These are phyloP conservation scores for Stictonetta naevosa DNA, from an alignment of 2,113 vertebrate species.

Conservation along the genomic window DNA sequence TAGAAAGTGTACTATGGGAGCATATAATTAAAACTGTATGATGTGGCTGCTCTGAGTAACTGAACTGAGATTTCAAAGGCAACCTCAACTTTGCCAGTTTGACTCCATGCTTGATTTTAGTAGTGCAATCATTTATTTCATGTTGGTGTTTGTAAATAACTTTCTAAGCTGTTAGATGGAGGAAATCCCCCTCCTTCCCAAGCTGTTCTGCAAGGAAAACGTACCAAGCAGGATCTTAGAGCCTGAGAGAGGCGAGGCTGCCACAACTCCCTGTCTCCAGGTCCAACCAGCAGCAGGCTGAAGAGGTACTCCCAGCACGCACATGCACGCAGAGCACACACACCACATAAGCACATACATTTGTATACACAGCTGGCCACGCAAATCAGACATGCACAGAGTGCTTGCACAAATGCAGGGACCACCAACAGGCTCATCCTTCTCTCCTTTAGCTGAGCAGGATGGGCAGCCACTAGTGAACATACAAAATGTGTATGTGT, in stretches of 20 bases:
- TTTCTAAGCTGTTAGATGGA: neutral
- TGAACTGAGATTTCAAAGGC: neutral
- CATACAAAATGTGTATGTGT: neutral
- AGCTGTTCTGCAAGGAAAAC: neutral
- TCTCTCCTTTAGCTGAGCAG: too few species aligned
- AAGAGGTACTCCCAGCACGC: neutral
- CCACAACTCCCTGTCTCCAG: neutral
- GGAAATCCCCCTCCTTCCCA: neutral
- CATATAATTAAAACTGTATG: slow-evolving; percentile 10
- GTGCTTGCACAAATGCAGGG: fast-evolving
- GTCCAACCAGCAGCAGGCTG: neutral
- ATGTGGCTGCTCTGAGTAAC: slow-evolving; percentile 17
- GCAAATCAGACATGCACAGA: neutral
- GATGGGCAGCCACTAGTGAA: too few species aligned
- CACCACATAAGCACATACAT: neutral
- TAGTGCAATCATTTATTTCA: neutral
- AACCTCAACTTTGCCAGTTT: neutral
- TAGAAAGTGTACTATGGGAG: slow-evolving; percentile 20
- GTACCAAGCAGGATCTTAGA: neutral
- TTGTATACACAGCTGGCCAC: neutral
- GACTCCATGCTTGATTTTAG: neutral
- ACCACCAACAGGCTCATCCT: neutral
- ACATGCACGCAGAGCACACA: neutral
- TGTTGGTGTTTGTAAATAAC: neutral
- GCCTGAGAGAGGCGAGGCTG: neutral